phyloP scores from a whole-genome alignment of 2,113 vertebrate genomes.

The Xenopus borealis region DNA sequence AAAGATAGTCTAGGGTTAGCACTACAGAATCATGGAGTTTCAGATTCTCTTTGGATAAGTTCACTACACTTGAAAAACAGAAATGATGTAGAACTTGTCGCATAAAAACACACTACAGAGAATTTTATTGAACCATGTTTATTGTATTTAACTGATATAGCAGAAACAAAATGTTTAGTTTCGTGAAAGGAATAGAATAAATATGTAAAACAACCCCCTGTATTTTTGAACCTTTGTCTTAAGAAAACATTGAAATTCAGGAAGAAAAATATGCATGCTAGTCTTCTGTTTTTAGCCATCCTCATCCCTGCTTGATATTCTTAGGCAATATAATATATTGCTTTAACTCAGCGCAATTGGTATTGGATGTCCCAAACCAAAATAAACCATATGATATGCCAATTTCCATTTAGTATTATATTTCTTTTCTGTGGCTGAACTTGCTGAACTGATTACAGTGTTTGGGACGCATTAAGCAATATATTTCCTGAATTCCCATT shows the following conservation, averaged over 20 bases:
- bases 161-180: no score
- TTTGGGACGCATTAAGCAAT: slow-evolving; percentile 12
- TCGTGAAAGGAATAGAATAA: slow-evolving; percentile 2
- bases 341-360: slow-evolving; percentile 18
- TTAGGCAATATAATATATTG: slow-evolving; percentile 26
- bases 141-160: no score
- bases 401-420: slow-evolving; percentile 27
- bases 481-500: slow-evolving; percentile 12
- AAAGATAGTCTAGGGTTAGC: no score
- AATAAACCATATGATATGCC: slow-evolving; percentile 16
- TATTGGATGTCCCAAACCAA: slow-evolving; percentile 25
- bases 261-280: slow-evolving; percentile 13
- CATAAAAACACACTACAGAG: no score
- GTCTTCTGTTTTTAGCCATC: slow-evolving; percentile 19
- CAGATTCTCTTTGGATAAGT: no score
- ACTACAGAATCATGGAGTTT: no score
- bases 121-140: no score
- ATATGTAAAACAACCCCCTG: background rate
- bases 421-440: slow-evolving; percentile 16
- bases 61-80: no score
- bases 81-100: no score
- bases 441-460: slow-evolving; percentile 20
- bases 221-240: background rate
- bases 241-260: background rate
- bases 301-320: background rate